Conservation (phyloP, 2,888 invertebrate species). For the Cactoblastis cactorum region DNA sequence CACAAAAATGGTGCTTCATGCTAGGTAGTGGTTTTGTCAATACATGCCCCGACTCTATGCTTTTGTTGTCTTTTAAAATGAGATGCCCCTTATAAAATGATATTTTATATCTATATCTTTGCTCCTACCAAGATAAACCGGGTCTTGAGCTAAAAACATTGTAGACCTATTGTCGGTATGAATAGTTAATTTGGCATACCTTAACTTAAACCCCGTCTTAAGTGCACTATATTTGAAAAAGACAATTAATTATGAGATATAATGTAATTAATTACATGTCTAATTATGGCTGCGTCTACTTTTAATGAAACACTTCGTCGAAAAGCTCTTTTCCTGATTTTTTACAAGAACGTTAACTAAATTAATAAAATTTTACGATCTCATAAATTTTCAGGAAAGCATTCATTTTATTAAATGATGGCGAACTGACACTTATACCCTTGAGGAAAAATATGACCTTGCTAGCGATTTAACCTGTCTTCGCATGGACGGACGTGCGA, state of each 20-base stretch:
- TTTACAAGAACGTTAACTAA: constrained; percentile 16
- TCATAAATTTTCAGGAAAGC: background rate
- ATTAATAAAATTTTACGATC: constrained; percentile 1
- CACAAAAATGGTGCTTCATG: no score
- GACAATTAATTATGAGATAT: background rate
- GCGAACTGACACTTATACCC: background rate
- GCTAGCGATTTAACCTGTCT: background rate
- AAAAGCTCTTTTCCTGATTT: constrained; percentile 10
- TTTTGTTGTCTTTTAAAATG: no score
- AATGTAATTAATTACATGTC: background rate
- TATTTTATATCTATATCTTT: no score
- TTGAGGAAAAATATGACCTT: background rate
- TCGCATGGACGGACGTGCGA: background rate
- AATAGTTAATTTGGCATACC: no score
- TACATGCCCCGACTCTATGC: no score
- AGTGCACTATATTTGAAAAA: background rate
- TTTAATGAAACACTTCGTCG: background rate
- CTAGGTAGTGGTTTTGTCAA: no score
- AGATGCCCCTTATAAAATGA: no score
- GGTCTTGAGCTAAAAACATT: no score
- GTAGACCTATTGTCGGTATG: no score
- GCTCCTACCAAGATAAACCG: no score
- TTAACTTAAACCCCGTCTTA: no score
- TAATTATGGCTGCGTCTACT: background rate
- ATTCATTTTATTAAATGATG: background rate